phyloP scores from a whole-genome alignment of 2,113 vertebrate genomes.

The Grus americana region DNA sequence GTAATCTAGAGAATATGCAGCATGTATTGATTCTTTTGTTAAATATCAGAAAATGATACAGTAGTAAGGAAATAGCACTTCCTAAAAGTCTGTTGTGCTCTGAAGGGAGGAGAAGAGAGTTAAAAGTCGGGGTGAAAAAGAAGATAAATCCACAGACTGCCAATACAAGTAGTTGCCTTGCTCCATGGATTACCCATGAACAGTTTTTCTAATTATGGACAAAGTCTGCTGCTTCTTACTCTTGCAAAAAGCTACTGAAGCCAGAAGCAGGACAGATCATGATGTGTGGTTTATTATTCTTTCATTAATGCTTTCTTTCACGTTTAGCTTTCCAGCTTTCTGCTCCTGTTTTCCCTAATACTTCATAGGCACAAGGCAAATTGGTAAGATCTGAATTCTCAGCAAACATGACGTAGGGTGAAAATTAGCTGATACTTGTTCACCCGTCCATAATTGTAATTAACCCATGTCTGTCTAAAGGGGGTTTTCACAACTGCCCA shows the following conservation, averaged over 20 bases:
- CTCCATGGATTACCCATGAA: background rate
- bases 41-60: background rate
- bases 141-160: background rate
- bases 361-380: background rate
- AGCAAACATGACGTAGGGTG: background rate
- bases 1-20: background rate
- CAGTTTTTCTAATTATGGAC: background rate
- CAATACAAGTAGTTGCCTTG: background rate
- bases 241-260: background rate
- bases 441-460: background rate
- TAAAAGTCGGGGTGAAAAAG: accelerated
- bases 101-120: background rate
- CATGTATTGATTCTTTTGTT: background rate
- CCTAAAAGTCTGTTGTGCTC: background rate
- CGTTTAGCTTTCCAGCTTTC: background rate
- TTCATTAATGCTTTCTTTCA: background rate
- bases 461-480: background rate
- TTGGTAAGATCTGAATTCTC: background rate
- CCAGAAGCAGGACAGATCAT: background rate
- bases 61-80: background rate
- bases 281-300: background rate
- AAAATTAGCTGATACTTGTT: background rate
- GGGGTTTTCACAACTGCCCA: background rate
- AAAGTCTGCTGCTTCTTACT: background rate
- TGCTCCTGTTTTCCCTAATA: background rate